Percentiles rank a stretch among this genome's conserved stretches.
Evolutionary conservation across 2,797 vertebrate genomes (phyloP).

Genomic region (Syngnathus rostellatus): DNA sequence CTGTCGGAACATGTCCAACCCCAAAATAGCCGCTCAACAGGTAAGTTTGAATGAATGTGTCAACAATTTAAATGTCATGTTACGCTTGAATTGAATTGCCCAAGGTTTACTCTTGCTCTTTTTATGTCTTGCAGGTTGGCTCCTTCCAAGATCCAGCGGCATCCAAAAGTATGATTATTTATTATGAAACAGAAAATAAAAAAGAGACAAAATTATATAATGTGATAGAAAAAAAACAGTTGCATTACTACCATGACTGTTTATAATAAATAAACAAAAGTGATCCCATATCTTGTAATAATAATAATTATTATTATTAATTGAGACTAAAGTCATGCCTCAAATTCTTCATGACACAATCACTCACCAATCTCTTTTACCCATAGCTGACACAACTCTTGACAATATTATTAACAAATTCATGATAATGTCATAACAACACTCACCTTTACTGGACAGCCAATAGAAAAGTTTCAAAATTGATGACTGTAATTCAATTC

Average conservation of each 20-base stretch:
- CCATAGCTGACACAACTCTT: no score
- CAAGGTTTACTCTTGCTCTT: neutral
- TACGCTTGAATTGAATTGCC: neutral
- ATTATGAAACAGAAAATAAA: neutral
- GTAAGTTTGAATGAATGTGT: constrained; percentile 13
- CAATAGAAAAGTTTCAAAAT: neutral
- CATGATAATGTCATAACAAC: neutral
- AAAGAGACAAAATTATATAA: neutral
- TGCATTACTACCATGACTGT: neutral
- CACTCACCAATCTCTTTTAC: neutral
- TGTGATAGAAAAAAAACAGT: neutral
- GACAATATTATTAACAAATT: neutral
- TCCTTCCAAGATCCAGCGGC: neutral
- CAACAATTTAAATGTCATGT: neutral
- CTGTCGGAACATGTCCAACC: constrained; percentile 24
- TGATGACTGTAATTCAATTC: neutral
- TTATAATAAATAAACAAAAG: no score
- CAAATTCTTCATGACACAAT: neutral
- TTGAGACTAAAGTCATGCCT: neutral
- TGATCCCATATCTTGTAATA: no score
- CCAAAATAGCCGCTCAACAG: constrained; percentile 1
- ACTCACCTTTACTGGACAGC: neutral
- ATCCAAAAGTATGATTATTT: neutral
- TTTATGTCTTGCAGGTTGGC: neutral
- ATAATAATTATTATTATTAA: no score